Evolutionary conservation across 2,888 invertebrate species (phyloP), one percentile per base, ranked within the genome.

Genomic region (Gisinianus flammeolus): DNA sequence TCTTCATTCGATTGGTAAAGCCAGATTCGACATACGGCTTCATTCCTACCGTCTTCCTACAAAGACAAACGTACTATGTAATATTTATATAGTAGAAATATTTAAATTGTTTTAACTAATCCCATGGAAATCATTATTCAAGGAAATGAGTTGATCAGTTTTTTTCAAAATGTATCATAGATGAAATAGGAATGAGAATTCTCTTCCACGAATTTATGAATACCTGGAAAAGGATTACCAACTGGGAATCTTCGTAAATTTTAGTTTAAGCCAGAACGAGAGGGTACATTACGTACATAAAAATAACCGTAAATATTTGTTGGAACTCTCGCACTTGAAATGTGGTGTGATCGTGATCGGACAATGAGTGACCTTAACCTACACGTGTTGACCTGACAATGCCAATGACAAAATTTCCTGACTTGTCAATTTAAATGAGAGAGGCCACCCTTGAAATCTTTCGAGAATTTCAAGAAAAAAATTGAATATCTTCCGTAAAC

Each of bases 361-460:
- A n/a, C n/a, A n/a, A n/a, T n/a, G n/a, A n/a, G n/a, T 56, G 33
- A 58, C 35, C 73, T 44, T 74, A 35, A 62, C 35, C 72, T 74
- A 44, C 73, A 64, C 64, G 64, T 64, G 73, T 74, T 74, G 73
- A 74, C 64, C 64, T 74, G 22, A 12, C 16, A 16, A 44, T 30
- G 10, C 24, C 10, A 19, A 26, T 58, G 1, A 28, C 26, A 28
- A 31, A 30, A 66, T n/a, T n/a, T n/a, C n/a, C n/a, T n/a, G n/a
- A 28, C 1, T 31, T 35, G 33, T 3, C n/a, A 67, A 31, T 33
- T 67, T 67, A 33, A 33, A 30, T 31, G 22, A 22, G n/a, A 33
- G 33, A 30, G 67, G 35, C 31, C 31, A 67, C 33, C 67, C 67
- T 67, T 5, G 62, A 26, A 62, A 12, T 62, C 1, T 12, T 62